Evolutionary conservation across 1,140 invertebrate genomes (phyloP), one percentile per base, ranked within the genome.

Genomic region (Drosophila lini): DNA sequence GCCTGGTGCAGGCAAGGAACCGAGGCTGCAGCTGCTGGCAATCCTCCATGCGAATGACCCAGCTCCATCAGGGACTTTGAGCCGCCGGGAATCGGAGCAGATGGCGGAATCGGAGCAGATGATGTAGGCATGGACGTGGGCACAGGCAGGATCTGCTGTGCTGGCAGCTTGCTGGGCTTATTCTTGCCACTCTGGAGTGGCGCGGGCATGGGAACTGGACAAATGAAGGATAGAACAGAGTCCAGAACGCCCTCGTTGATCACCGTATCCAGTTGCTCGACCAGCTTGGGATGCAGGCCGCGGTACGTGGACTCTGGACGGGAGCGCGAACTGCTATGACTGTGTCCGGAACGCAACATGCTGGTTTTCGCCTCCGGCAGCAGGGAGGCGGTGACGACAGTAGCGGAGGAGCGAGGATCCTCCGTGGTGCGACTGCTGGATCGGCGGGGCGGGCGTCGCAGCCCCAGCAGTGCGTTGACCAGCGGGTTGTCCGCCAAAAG

Each of bases 241-340:
- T 97, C 96, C 22, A 97, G 91, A 61, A 97, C 94, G 25, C 96
- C 96, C 93, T 97, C 96, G 50, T 96, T 95, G 57, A 96, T 93
- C 7, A 96, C 94, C 93, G 95, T 78, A 59, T 92, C 91, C 28
- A 92, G 47, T 70, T 92, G 91, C 44, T 92, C 85, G 13, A 58
- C 81, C 8, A 92, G 52, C 36, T 88, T 84, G 5, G 91, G 80
- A 81, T 92, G 90, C 19, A 92, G 22, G 0, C 89, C 79, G 34
- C 60, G 73, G 32, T 80, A 81, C 16, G 53, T 67, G n/a, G 56
- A 41, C 42, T 78, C 75, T 10, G 44, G 25, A 8, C 74, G 71
- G 10, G 62, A 53, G 31, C 56, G 22, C 67, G 65, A 38, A 5
- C 40, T 50, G 3, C 44, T 36, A 44, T 86, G 80, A 0, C 55